A percentile compares a stretch with the other conserved stretches of the same genome.
These are phyloP conservation scores for Cryptomyrus ogoouensis DNA, from an alignment of 2,113 vertebrate genomes.

Conservation along the genomic window DNA sequence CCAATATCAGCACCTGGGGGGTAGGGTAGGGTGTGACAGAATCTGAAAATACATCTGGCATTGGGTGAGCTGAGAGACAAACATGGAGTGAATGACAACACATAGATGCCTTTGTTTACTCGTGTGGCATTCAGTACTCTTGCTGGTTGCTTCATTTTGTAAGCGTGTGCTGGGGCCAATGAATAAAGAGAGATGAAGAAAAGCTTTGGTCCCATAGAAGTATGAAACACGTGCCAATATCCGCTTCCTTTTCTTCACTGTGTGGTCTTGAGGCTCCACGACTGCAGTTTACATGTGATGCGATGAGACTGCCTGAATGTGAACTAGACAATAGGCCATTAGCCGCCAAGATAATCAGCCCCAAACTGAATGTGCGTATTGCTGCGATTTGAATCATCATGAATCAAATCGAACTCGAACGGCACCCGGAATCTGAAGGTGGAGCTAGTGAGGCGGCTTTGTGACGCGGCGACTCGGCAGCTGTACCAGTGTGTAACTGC, in stretches of 20 bases:
- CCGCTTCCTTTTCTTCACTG: background rate
- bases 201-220: background rate
- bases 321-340: background rate
- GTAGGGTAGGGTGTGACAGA: slow-evolving; percentile 38
- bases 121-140: background rate
- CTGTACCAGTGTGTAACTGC: too few species aligned
- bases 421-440: background rate
- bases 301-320: background rate
- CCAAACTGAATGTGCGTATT: background rate
- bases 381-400: background rate
- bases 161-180: background rate
- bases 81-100: background rate
- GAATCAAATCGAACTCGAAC: background rate
- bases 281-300: background rate
- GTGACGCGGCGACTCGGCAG: background rate
- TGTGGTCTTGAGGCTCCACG: background rate
- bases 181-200: background rate
- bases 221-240: background rate
- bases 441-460: background rate
- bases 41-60: background rate
- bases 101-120: background rate
- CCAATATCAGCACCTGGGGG: slow-evolving; percentile 86
- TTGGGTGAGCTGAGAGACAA: background rate
- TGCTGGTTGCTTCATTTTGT: background rate
- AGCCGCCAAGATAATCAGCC: background rate